These are phyloP conservation scores for Lasioglossum figueresi DNA, from an alignment of 2,888 invertebrate species.

Conservation along the genomic window DNA sequence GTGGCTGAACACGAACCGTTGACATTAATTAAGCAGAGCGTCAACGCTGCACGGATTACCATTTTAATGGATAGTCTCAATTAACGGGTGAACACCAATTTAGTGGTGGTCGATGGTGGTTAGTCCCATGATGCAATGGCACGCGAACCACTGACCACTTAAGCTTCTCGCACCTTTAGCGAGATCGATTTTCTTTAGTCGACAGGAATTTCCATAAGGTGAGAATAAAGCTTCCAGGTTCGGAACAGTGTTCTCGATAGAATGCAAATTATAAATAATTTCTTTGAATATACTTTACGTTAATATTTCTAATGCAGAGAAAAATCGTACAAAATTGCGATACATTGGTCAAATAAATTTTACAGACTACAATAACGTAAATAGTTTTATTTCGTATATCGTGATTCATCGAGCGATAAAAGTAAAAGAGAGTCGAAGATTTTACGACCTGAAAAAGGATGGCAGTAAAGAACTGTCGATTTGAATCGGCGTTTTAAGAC, in stretches of 20 bases:
- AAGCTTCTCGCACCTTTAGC: background rate
- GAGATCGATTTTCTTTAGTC: conserved; percentile 9
- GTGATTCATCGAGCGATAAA: background rate
- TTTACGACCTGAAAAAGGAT: background rate
- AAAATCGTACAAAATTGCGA: background rate
- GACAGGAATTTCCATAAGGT: background rate
- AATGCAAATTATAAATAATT: background rate
- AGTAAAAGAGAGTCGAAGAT: background rate
- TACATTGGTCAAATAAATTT: background rate
- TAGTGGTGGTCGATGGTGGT: conserved; percentile 67
- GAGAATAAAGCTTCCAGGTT: background rate
- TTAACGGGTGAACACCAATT: conserved; percentile 72
- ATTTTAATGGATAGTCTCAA: conserved; percentile 71
- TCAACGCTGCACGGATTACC: conserved; percentile 59
- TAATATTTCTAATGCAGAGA: background rate
- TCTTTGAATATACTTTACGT: background rate
- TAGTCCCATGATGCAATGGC: conserved; percentile 46
- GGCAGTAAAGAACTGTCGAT: background rate
- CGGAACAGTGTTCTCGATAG: background rate
- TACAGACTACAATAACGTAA: background rate
- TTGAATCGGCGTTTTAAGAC: background rate
- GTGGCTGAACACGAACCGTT: conserved; percentile 21
- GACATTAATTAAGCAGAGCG: conserved; percentile 67
- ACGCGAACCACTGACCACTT: conserved; percentile 56
- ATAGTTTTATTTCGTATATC: background rate